Evolutionary conservation across 2,113 vertebrate species (phyloP).

Genomic region (Tonatia bakeri): DNA sequence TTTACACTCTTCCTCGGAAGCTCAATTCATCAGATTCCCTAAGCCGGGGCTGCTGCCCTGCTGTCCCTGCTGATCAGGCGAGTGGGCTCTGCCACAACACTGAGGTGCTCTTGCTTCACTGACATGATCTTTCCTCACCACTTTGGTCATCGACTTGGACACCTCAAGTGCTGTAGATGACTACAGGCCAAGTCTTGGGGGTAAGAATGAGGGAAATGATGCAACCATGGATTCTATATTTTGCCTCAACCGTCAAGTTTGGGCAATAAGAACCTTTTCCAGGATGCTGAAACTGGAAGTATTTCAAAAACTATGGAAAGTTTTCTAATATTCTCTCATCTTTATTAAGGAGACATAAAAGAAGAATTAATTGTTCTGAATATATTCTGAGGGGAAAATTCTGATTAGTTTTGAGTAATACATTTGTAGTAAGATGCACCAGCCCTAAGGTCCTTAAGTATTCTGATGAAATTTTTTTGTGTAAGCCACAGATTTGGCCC

Average conservation of each 20-base stretch:
- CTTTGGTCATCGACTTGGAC: not conserved
- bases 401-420: not conserved
- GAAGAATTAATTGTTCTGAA: not conserved
- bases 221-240: not conserved
- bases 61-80: not conserved
- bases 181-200: not conserved
- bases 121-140: not conserved
- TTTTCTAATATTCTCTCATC: not conserved
- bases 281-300: not conserved
- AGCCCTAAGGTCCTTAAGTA: not conserved
- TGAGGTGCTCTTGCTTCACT: not conserved
- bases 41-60: not conserved
- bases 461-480: not conserved
- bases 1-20: not conserved
- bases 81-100: not conserved
- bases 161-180: not conserved
- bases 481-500: not conserved
- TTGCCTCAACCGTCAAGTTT: not conserved
- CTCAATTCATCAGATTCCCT: not conserved
- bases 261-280: not conserved
- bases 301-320: not conserved
- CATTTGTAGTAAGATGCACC: slow-evolving; percentile 22
- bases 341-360: not conserved
- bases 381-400: not conserved
- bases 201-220: not conserved